Conservation (phyloP, 2,888 invertebrate genomes). For the Prenolepis imparis region DNA sequence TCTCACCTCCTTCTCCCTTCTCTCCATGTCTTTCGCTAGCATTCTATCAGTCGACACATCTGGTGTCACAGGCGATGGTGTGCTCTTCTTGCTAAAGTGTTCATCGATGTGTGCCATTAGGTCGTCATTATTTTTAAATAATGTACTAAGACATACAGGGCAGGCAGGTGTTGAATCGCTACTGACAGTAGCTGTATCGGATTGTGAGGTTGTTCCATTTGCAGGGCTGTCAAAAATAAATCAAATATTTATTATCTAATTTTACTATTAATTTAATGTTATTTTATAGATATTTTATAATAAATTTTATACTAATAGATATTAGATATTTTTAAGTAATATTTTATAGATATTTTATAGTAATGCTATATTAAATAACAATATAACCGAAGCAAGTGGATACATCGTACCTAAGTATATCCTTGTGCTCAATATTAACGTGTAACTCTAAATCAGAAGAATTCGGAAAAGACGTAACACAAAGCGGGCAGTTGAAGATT, state of each 20-base stretch:
- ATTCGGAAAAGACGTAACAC: conserved; percentile 91
- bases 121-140: conserved; percentile 87
- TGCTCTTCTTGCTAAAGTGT: conserved; percentile 89
- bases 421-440: conserved; percentile 94
- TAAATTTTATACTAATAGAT: no score
- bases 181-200: conserved; percentile 82
- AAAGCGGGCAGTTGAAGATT: conserved; percentile 92
- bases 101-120: conserved; percentile 93
- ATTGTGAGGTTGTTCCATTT: conserved; percentile 81
- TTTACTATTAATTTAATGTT: not conserved
- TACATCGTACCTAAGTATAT: conserved; percentile 91
- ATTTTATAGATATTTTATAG: not conserved
- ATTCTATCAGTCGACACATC: conserved; percentile 87
- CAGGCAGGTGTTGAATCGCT: conserved; percentile 84
- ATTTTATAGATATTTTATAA: not conserved
- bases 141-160: conserved; percentile 86
- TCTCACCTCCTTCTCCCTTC: conserved; percentile 90
- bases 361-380: not conserved
- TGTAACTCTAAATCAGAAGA: conserved; percentile 94
- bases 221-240: conserved; percentile 79
- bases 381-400: not conserved
- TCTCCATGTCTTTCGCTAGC: conserved; percentile 88
- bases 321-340: no score
- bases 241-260: not conserved
- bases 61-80: conserved; percentile 86